Evolutionary conservation across 2,888 invertebrate species (phyloP).

Genomic region (Leptarthrus brevirostris): DNA sequence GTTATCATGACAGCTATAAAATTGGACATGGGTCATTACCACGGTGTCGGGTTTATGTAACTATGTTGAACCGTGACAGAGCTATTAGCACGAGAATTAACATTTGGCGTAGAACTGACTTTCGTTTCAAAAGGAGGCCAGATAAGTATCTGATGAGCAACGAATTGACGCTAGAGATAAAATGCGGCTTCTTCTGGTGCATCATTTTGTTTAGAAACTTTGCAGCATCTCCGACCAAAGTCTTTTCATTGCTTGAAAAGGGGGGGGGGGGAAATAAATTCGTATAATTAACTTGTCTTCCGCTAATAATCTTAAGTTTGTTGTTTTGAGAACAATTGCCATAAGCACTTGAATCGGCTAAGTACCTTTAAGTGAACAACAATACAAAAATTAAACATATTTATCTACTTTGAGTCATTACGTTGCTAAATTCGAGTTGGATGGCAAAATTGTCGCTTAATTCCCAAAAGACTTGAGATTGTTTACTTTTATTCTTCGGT

Average conservation of each 20-base stretch:
- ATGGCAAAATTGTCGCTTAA: background rate
- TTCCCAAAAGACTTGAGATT: background rate
- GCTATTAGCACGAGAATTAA: slow-evolving; percentile 5
- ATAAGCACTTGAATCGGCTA: slow-evolving; percentile 10
- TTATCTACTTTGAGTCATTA: slow-evolving; percentile 15
- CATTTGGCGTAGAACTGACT: background rate
- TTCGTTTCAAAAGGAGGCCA: background rate
- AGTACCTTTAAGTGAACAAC: slow-evolving; percentile 31
- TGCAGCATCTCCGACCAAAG: background rate
- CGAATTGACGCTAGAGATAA: slow-evolving; percentile 1
- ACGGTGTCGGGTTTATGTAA: slow-evolving; percentile 3
- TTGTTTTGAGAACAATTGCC: background rate
- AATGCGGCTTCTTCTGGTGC: no score
- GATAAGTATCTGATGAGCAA: slow-evolving; percentile 11
- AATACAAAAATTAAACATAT: background rate
- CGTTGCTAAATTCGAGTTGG: background rate
- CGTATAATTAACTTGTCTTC: background rate
- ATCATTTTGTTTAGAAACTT: background rate
- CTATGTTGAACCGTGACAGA: slow-evolving; percentile 1
- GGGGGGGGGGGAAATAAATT: background rate
- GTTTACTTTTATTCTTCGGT: background rate
- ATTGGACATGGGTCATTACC: slow-evolving; percentile 22
- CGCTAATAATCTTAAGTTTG: background rate
- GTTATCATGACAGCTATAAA: background rate
- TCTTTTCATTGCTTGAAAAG: no score